Percentiles rank a stretch among this genome's conserved stretches.
phyloP scores from a whole-genome alignment of 2,888 invertebrate genomes.

The Heliconius ethilla region DNA sequence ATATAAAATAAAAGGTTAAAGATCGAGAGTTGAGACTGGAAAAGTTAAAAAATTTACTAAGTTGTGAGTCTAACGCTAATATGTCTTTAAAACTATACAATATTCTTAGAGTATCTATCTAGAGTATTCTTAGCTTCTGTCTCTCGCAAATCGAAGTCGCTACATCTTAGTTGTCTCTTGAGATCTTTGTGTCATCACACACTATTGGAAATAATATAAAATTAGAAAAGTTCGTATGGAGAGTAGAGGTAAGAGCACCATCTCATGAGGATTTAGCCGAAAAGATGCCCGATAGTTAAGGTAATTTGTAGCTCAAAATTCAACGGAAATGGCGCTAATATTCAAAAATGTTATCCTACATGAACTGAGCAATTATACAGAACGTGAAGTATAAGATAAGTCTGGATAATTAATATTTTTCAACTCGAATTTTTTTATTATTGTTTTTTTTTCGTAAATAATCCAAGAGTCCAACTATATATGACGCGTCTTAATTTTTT shows the following conservation, averaged over 20 bases:
- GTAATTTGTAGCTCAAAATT: too few species aligned
- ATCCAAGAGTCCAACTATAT: too few species aligned
- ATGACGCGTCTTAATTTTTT: too few species aligned
- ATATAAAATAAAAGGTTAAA: conserved; percentile 30
- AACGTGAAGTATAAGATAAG: too few species aligned
- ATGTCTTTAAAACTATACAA: conserved; percentile 6
- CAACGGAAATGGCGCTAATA: too few species aligned
- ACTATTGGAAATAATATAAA: background rate
- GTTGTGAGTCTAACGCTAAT: conserved; percentile 13
- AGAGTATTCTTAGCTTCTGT: conserved; percentile 7
- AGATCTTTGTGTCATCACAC: background rate
- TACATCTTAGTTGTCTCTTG: background rate
- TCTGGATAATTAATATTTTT: too few species aligned
- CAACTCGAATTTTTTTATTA: too few species aligned
- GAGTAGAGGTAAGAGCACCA: background rate
- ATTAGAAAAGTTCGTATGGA: background rate
- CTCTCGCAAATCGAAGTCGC: conserved; percentile 5
- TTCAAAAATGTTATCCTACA: background rate
- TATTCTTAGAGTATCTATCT: background rate
- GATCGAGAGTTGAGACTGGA: conserved; percentile 40
- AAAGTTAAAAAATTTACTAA: conserved; percentile 25
- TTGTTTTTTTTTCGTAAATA: too few species aligned
- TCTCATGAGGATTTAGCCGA: too few species aligned
- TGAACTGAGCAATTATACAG: too few species aligned
- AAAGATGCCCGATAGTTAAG: too few species aligned